Evolutionary conservation across 1,140 invertebrate genomes (phyloP), one percentile per base, ranked within the genome.

Genomic region (Pissodes strobi): DNA sequence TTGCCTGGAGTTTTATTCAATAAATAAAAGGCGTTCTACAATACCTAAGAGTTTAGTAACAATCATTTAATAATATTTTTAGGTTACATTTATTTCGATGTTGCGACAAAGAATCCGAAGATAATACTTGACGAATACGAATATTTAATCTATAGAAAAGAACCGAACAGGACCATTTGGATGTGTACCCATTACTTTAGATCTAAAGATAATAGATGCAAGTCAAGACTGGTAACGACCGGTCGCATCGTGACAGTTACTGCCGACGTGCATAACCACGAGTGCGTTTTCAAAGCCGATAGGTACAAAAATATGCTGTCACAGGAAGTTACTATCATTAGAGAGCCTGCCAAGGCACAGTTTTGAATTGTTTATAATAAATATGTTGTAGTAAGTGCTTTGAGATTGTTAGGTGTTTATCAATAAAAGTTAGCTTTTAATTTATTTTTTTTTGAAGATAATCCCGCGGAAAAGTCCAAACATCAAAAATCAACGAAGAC

Each of bases 51-150:
- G n/a, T 23, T 62, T 37, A 53, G 5, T 22, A 21, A 2, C 18
- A 13, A 8, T 9, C 22, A 30, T 30, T 8, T n/a, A n/a, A n/a
- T n/a, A n/a, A n/a, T n/a, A n/a, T n/a, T 71, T 71, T 64, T 62
- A 73, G 71, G 60, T 65, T 61, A 41, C 12, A 71, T 73, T 34
- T 66, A 71, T 38, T 73, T 73, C 49, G 69, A 73, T 15, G 57
- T 71, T 41, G 71, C 67, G 9, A 67, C 68, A 19, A 73, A 73
- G 61, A 68, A 71, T 27, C 71, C 71, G 3, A 73, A 73, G 60
- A 71, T 73, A 25, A 71, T 73, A 9, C 48, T 71, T n/a, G 68
- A 73, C 12, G 66, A 71, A 17, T 63, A 71, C 53, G 65, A 71
- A 27, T 73, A 71, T 37, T 41, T 73, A 9, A 69, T 73, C 13